Evolutionary conservation across 2,113 vertebrate species (phyloP).

Genomic region (Mesitornis unicolor): DNA sequence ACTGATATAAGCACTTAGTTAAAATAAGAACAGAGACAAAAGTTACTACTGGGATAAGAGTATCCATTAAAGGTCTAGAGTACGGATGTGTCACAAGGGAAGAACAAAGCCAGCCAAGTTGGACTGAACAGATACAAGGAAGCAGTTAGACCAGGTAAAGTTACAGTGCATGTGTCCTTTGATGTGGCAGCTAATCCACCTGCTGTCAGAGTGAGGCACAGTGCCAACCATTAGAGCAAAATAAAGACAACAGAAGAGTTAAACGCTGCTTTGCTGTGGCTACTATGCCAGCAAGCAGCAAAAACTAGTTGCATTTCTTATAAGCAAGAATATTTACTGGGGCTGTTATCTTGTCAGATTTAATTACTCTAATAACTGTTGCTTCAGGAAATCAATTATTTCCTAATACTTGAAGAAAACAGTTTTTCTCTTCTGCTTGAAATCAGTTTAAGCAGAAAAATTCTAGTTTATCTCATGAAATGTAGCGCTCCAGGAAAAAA

Average conservation of each 20-base stretch:
- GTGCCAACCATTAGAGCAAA: not conserved
- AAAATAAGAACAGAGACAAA: not conserved
- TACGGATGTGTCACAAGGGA: accelerated
- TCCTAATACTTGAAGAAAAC: not conserved
- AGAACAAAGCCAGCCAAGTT: not conserved
- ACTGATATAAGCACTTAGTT: not conserved
- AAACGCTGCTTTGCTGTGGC: not conserved
- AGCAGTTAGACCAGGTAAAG: not conserved
- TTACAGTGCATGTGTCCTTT: not conserved
- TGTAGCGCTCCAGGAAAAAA: not conserved
- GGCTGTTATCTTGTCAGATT: not conserved
- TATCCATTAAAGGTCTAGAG: not conserved
- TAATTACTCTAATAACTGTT: not conserved
- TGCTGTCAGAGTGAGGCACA: not conserved
- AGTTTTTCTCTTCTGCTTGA: not conserved
- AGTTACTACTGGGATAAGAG: not conserved
- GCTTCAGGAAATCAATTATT: not conserved
- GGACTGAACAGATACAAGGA: not conserved
- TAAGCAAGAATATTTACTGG: not conserved
- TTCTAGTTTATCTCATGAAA: not conserved
- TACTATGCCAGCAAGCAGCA: not conserved
- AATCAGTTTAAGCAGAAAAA: not conserved
- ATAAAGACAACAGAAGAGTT: not conserved
- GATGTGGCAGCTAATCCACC: not conserved
- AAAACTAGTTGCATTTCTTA: not conserved